Evolutionary conservation across 2,797 vertebrate genomes (phyloP), one percentile per base, ranked within the genome.

Genomic region (Betta splendens): DNA sequence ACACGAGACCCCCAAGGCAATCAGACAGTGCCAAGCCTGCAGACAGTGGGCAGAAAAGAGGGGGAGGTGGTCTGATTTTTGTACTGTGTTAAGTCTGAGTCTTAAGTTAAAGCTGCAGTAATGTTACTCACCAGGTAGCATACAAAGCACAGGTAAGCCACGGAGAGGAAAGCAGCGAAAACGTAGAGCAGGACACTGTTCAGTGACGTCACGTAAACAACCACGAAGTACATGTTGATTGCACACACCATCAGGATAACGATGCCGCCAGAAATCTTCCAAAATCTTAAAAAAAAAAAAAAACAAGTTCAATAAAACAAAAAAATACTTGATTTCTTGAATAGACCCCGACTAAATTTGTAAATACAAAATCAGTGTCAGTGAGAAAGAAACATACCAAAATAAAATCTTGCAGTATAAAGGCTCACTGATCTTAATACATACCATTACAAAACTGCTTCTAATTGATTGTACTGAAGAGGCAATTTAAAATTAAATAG

Each of bases 141-240:
- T 17, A 98, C 90, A 40, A 98, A 98, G 86, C 87, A 71, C 62
- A 98, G 82, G 62, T 98, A 98, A 52, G 89, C 65, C 9, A 96
- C 0, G 6, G 93, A 94, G 72, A 97, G 36, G 8, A 97, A 12
- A 0, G 90, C 89, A 0, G 94, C 91, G 3, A 93, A 48, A 0
- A 96, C 45, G 55, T 98, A 98, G 21, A 95, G 76, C 5, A 77
- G 59, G 46, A 93, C 1, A 4, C 90, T 92, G 63, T 92, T 75
- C 16, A 98, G 86, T 0, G 87, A 43, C 3, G 86, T 85, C 58
- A 98, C 95, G 1, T 97, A 98, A 39, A 92, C 83, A 66, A 95
- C 88, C 76, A 98, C 95, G 32, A 98, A 98, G 84, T 97, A 98
- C 78, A 94, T 92, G 88, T 98, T 98, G 75, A 98, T 96, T 45